These are phyloP conservation scores for Hemithea aestivaria DNA, from an alignment of 2,888 invertebrate species.

Conservation along the genomic window DNA sequence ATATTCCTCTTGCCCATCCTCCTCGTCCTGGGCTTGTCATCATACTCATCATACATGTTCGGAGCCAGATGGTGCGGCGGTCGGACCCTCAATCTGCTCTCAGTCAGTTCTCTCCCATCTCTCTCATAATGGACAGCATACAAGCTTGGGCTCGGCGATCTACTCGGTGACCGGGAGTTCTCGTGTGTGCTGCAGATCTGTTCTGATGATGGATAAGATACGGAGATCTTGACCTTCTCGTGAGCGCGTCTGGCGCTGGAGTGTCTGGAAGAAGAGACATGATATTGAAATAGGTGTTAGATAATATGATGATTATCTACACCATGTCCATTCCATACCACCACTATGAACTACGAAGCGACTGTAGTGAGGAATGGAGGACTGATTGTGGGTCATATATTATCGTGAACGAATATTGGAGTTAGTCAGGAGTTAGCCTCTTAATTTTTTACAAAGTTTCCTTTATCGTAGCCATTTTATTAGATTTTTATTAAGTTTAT, in stretches of 20 bases:
- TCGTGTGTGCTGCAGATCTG: conserved; percentile 76
- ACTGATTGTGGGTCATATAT: no score
- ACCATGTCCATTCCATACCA: no score
- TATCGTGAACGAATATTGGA: no score
- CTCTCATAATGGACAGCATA: conserved; percentile 85
- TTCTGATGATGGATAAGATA: conserved; percentile 90
- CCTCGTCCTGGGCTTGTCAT: conserved; percentile 74
- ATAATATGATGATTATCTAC: no score
- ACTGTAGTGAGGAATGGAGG: no score
- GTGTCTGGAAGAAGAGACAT: conserved; percentile 60
- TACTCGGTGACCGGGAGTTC: conserved; percentile 59
- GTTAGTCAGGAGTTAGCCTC: no score
- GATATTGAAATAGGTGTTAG: conserved; percentile 2
- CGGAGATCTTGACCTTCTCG: conserved; percentile 91
- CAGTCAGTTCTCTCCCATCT: conserved; percentile 82
- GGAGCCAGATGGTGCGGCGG: conserved; percentile 66
- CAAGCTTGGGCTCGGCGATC: conserved; percentile 69
- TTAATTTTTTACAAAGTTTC: no score
- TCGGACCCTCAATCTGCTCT: conserved; percentile 80
- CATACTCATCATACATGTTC: conserved; percentile 66
- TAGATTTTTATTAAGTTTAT: no score
- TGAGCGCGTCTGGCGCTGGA: conserved; percentile 82
- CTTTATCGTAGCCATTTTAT: no score
- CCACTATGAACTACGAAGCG: no score
- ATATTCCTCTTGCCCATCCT: conserved; percentile 94